Evolutionary conservation across 2,888 invertebrate species (phyloP), one percentile per base, ranked within the genome.

Genomic region (Syrista parreyssii): DNA sequence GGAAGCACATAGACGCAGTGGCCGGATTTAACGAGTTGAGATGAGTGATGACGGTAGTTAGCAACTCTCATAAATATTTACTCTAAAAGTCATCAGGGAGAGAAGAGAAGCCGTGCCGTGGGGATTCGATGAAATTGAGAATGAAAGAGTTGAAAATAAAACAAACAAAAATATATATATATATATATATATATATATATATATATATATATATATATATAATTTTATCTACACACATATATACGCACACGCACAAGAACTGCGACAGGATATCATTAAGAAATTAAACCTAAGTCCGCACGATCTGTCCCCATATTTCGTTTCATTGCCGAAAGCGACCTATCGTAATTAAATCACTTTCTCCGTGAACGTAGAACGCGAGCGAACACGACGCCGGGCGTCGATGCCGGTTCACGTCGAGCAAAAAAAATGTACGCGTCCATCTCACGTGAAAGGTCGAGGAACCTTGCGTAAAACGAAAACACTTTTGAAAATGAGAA

Each of bases 41-140:
- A 89, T 88, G 88, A 88, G 86, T 87, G 88, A 89, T 88, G 89
- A 88, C 86, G 88, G 86, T 88, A 87, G 86, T 88, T 88, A 87
- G 88, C 87, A 87, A 86, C 84, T 86, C 88, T 88, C 89, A 86
- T 89, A 89, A 89, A 89, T 89, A 89, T 89, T 88, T 87, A 87
- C 88, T 87, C 86, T 87, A 84, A 88, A 86, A 86, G 87, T 82
- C 78, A 71, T 83, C 80, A 82, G 81, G 75, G 79, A 76, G 75
- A 75, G 55, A 75, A 81, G 77, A 78, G 77, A 78, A 80, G 74
- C 76, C 80, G 77, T 74, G 78, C 79, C 72, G 78, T 76, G 15
- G 23, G 15, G 23, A 55, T 55, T 55, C 55, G 55, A 55, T 55
- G 55, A 55, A 55, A 23, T 55, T 55, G 23, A 55, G 55, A 55